Evolutionary conservation across 2,888 invertebrate genomes (phyloP).

Genomic region (Congeria kusceri): DNA sequence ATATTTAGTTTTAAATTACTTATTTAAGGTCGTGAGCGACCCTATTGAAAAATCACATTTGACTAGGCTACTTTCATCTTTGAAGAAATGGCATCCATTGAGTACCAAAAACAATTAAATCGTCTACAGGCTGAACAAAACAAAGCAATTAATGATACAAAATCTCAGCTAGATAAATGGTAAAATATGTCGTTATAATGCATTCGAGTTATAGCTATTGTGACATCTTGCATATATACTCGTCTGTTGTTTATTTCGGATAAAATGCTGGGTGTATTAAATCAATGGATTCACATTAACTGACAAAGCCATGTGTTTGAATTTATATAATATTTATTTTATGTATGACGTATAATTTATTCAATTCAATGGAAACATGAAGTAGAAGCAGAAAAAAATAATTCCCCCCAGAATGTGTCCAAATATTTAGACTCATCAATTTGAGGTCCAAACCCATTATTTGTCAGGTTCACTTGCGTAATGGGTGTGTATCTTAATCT

Average conservation of each 20-base stretch:
- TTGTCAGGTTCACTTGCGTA: no score
- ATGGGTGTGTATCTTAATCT: no score
- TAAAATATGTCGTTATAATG: constrained; percentile 51
- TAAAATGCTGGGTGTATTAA: neutral
- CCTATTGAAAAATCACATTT: neutral
- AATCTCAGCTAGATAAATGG: constrained; percentile 75
- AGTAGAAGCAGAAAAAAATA: no score
- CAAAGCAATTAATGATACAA: constrained; percentile 72
- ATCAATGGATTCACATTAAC: neutral
- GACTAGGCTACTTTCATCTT: no score
- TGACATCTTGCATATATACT: neutral
- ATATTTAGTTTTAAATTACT: no score
- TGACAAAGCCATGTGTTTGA: neutral
- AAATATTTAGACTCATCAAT: no score
- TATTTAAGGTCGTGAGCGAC: neutral
- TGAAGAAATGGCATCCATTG: constrained; percentile 33
- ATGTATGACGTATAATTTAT: neutral
- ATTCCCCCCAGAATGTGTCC: no score
- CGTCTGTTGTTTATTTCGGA: neutral
- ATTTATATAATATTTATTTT: neutral
- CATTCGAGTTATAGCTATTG: neutral
- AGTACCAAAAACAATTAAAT: constrained; percentile 63
- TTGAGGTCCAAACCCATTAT: no score
- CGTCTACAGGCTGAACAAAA: constrained; percentile 78
- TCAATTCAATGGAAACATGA: no score